Evolutionary conservation across 2,888 invertebrate species (phyloP).

Genomic region (Stramonita haemastoma): DNA sequence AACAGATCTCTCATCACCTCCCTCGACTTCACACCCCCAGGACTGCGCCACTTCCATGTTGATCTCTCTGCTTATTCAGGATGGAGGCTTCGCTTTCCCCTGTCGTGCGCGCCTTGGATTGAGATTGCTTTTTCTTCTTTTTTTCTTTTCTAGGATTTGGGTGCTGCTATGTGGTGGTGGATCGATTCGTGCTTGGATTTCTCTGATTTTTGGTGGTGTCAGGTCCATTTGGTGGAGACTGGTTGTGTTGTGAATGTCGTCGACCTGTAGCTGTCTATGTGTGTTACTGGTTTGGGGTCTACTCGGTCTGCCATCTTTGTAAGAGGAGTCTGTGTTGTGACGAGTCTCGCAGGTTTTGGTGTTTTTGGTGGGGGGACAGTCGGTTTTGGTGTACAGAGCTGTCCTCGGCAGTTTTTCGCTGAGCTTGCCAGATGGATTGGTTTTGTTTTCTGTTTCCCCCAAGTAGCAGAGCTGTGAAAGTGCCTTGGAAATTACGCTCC

Average conservation of each 20-base stretch:
- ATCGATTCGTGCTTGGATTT: neutral
- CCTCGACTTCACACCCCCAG: neutral
- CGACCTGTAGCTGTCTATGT: neutral
- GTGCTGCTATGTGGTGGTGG: constrained; percentile 13
- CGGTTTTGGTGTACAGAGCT: neutral
- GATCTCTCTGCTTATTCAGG: neutral
- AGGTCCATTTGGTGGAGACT: neutral
- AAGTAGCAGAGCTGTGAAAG: too few relatives aligned
- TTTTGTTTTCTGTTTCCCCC: neutral
- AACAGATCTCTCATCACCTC: constrained; percentile 4
- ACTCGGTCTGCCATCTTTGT: neutral
- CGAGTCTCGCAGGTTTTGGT: neutral
- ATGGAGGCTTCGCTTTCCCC: neutral
- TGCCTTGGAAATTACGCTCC: neutral
- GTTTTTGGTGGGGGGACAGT: neutral
- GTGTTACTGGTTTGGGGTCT: neutral
- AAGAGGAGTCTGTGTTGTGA: neutral
- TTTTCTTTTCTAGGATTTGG: neutral
- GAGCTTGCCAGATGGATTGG: neutral
- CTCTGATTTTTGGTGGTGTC: neutral
- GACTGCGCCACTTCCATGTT: neutral
- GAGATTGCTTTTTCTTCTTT: neutral
- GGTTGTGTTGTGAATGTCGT: neutral
- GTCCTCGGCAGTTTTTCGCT: neutral
- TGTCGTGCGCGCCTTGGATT: neutral